Base-by-base conservation (phyloP, 2,888 invertebrate genomes). In the Hedychridium roseum region DNA sequence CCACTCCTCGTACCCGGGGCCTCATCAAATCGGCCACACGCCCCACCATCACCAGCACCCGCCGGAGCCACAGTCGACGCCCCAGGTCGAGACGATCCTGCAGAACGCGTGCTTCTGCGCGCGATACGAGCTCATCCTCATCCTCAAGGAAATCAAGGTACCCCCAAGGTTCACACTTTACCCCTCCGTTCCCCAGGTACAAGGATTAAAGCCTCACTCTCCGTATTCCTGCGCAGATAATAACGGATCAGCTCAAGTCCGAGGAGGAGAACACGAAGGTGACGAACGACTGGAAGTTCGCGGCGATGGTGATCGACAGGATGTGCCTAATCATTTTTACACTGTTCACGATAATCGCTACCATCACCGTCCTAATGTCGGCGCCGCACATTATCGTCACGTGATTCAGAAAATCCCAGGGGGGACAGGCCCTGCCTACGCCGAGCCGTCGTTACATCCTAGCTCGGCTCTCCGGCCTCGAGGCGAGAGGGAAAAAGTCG, bases 311-410 rank as follows among this genome's bases (percentile, higher is more conserved):
- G 85, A 94, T 97, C 85, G 97, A 97, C 89, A 91, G 97, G 88
- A 89, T 97, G 88, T 97, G 97, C 91, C 92, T 97, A 89, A 94
- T 96, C 87, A 91, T 96, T 86, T 97, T 97, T 90, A 94, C 95
- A 84, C 88, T 94, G 85, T 95, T 95, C 89, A 95, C 95, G 85
- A 92, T 94, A 87, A 89, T 94, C 84, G 94, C 94, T 83, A 94
- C 95, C 82, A 90, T 94, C 85, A 94, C 94, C 85, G 94, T 95
- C 86, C 89, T 96, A 82, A 89, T 94, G 84, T 92, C 94, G 82
- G 95, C 95, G 82, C 95, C 95, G 78, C 94, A 95, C 87, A 92
- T 93, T 83, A 92, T 93, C 85, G 92, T 92, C 84, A 90, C 90
- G 88, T 90, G 78, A 78, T 78, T 78, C 64, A 70, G 60, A 75